Conservation (phyloP, 2,113 vertebrate genomes). For the Eulacestoma nigropectus region DNA sequence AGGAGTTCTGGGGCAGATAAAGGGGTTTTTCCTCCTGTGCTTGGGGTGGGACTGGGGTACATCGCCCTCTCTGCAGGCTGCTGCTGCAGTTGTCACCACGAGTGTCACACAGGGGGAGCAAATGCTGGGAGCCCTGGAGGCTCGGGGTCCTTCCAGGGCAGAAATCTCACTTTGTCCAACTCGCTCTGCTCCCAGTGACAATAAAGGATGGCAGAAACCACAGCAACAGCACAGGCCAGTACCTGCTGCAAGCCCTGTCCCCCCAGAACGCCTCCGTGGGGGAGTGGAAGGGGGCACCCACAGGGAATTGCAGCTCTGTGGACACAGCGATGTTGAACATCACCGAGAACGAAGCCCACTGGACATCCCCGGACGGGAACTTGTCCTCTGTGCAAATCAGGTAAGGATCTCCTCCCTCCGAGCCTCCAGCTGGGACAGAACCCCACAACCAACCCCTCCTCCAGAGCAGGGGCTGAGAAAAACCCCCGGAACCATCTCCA, state of each 20-base stretch:
- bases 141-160: not conserved
- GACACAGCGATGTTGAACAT: rapidly evolving
- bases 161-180: not conserved
- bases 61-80: not conserved
- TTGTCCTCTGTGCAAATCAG: not conserved
- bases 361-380: not conserved
- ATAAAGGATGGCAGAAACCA: not conserved
- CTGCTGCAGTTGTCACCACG: not conserved
- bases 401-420: not conserved
- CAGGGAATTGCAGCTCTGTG: rapidly evolving
- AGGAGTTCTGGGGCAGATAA: not conserved
- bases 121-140: not conserved
- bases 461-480: not conserved
- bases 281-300: rapidly evolving
- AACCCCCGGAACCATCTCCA: not conserved
- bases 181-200: not conserved
- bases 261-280: not conserved
- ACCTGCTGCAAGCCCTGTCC: conserved; percentile 12
- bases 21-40: not conserved
- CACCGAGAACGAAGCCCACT: rapidly evolving
- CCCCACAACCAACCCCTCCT: too few relatives aligned
- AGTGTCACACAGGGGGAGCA: rapidly evolving
- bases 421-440: not conserved
- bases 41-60: not conserved
- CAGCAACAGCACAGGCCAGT: rapidly evolving